Conservation (phyloP, 2,888 invertebrate genomes). For the Rambutsinella grinnellia region DNA sequence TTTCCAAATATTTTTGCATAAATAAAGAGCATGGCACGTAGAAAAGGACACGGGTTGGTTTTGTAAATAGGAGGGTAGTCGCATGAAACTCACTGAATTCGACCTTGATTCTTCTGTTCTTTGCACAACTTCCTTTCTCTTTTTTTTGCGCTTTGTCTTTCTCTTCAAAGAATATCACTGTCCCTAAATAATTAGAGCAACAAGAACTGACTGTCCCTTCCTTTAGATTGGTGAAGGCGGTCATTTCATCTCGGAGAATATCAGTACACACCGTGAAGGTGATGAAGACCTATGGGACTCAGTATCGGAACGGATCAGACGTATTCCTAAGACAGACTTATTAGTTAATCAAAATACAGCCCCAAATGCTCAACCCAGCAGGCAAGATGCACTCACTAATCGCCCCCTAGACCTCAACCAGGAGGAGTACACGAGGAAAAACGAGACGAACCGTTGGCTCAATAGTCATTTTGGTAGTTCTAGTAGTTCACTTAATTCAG, state of each 20-base stretch:
- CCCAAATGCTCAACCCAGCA: slow-evolving; percentile 56
- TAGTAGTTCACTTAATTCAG: slow-evolving; percentile 65
- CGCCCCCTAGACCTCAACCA: slow-evolving; percentile 87
- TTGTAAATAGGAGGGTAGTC: too few species aligned
- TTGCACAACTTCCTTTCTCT: not conserved
- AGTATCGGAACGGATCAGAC: slow-evolving; percentile 80
- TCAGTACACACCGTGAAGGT: slow-evolving; percentile 81
- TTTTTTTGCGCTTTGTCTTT: not conserved
- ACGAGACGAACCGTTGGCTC: slow-evolving; percentile 91
- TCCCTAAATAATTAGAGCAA: not conserved
- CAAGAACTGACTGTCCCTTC: slow-evolving; percentile 12
- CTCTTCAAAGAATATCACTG: not conserved
- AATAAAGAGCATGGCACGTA: not conserved
- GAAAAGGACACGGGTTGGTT: not conserved
- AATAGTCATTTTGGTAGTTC: slow-evolving; percentile 85
- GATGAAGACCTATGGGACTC: slow-evolving; percentile 83
- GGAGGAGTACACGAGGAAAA: slow-evolving; percentile 89
- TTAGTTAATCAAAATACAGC: slow-evolving; percentile 41
- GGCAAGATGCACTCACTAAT: slow-evolving; percentile 80
- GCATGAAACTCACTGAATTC: not conserved
- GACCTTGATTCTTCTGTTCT: not conserved
- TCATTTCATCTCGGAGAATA: slow-evolving; percentile 84
- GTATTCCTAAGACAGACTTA: slow-evolving; percentile 56
- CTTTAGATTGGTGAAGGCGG: slow-evolving; percentile 79
- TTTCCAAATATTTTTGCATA: not conserved